phyloP scores from a whole-genome alignment of 2,797 vertebrate species.

The Siniperca obscura region DNA sequence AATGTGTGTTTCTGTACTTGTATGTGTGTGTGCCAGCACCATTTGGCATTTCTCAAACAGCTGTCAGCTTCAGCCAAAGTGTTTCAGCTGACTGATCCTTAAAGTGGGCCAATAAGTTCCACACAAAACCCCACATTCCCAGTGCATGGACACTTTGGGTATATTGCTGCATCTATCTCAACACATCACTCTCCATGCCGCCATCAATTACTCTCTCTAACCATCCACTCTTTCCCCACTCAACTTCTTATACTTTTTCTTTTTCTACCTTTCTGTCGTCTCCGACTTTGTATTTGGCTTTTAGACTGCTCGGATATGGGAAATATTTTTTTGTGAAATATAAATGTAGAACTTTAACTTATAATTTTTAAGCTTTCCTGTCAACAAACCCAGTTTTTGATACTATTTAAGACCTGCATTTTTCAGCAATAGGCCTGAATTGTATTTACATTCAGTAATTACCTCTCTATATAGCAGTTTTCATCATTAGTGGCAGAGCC shows the following conservation, averaged over 20 bases:
- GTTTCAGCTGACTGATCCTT: constrained; percentile 77
- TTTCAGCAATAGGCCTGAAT: neutral
- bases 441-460: neutral
- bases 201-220: constrained; percentile 48
- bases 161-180: constrained; percentile 59
- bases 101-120: constrained; percentile 77
- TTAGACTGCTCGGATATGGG: neutral
- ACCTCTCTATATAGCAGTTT: too few species aligned
- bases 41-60: constrained; percentile 71
- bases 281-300: neutral
- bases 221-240: neutral
- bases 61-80: constrained; percentile 73
- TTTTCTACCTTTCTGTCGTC: neutral
- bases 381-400: neutral
- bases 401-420: neutral
- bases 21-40: constrained; percentile 48
- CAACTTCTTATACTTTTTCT: neutral
- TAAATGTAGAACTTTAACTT: neutral
- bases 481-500: neutral
- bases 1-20: constrained; percentile 6
- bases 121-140: constrained; percentile 60
- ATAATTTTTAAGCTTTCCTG: neutral
- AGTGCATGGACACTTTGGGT: constrained; percentile 52
- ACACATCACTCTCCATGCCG: constrained; percentile 53
- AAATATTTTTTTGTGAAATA: neutral